phyloP scores from a whole-genome alignment of 2,113 vertebrate genomes.

The Oostethus manadensis region DNA sequence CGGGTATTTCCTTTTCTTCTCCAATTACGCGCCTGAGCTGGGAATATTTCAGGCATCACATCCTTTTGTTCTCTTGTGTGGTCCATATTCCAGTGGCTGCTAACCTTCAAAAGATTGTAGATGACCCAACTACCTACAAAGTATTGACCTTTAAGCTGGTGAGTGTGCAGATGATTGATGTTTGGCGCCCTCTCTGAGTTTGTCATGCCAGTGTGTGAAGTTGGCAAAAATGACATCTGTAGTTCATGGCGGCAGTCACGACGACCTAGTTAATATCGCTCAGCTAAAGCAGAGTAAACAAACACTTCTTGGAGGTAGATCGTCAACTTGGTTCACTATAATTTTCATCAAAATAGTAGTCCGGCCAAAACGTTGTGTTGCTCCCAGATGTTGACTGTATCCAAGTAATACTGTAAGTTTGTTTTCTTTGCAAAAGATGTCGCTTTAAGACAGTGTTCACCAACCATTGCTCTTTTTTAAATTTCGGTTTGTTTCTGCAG shows the following conservation, averaged over 20 bases:
- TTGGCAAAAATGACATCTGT: neutral
- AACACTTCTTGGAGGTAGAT: no score
- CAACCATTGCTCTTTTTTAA: no score
- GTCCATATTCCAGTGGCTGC: constrained; percentile 85
- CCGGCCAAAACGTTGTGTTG: no score
- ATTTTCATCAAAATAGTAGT: no score
- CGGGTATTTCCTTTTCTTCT: constrained; percentile 77
- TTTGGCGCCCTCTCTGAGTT: neutral
- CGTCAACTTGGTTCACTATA: no score
- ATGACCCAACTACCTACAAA: constrained; percentile 94
- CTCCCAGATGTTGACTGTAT: no score
- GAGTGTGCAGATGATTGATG: constrained; percentile 69
- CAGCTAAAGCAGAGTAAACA: no score
- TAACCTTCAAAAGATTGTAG: constrained; percentile 99
- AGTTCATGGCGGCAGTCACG: neutral
- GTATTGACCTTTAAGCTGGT: constrained; percentile 98
- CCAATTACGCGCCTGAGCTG: neutral
- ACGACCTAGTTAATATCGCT: no score
- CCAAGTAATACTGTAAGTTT: no score
- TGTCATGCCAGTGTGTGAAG: neutral
- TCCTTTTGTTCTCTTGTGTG: constrained; percentile 1
- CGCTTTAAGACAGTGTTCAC: no score
- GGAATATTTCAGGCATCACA: neutral
- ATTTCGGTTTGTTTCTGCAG: no score
- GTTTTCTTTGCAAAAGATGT: no score